Conservation (phyloP, 2,113 vertebrate species). For the Pygoscelis antarcticus region DNA sequence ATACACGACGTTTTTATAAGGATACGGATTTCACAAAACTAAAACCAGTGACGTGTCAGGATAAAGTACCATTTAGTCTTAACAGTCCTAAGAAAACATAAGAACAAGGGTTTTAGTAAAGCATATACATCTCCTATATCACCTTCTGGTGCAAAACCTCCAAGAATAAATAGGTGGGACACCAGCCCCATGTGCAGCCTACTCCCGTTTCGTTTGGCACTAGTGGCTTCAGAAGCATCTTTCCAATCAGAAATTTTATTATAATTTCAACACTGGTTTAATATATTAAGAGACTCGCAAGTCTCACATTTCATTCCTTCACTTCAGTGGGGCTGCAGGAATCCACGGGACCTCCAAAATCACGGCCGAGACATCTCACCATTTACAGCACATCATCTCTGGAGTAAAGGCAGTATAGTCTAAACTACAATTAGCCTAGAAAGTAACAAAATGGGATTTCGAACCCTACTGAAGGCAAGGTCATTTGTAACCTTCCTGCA, state of each 20-base stretch:
- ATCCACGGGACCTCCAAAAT: fast-evolving
- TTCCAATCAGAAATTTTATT: no score
- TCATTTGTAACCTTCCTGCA: background rate
- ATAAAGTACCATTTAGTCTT: background rate
- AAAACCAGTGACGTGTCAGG: background rate
- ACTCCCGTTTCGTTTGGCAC: background rate
- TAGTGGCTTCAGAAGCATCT: background rate
- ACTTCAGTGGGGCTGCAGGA: background rate
- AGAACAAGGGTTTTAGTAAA: fast-evolving
- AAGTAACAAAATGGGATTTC: background rate
- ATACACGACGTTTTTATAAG: fast-evolving
- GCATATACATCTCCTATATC: fast-evolving
- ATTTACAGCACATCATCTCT: background rate
- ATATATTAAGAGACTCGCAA: fast-evolving
- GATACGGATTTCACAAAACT: background rate
- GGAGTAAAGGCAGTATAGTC: fast-evolving
- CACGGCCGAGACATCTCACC: fast-evolving
- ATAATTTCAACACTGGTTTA: fast-evolving
- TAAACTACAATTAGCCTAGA: background rate
- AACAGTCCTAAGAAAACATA: fast-evolving
- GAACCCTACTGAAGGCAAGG: fast-evolving
- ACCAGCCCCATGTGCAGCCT: fast-evolving
- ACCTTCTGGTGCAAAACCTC: background rate
- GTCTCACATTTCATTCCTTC: fast-evolving
- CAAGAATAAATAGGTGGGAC: background rate